Evolutionary conservation across 2,113 vertebrate genomes (phyloP), one percentile per base, ranked within the genome.

Genomic region (Eulemur macaco): DNA sequence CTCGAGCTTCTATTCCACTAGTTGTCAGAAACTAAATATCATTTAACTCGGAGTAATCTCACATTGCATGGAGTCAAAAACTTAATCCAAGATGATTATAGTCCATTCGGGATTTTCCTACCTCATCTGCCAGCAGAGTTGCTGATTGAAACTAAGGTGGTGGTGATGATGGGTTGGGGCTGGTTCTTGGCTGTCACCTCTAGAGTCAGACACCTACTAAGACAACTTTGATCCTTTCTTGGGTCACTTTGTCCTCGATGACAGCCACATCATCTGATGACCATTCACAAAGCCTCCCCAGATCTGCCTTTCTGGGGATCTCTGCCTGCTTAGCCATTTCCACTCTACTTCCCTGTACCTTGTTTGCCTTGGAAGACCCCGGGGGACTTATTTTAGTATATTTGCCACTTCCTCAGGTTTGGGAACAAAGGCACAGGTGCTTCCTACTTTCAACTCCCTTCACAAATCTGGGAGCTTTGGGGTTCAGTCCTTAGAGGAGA

Each of bases 371-470:
- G 6, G 71, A 80, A 45, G 25, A 13, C 25, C 60, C 71, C 69
- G 63, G 47, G 66, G 54, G 39, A 47, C n/a, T 90, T 83, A 34
- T 25, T 18, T 47, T 58, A 56, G 88, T 71, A 77, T 25, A 39
- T 56, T 74, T 95, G 52, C 9, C 9, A 42, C 23, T 52, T 96
- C 27, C 18, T 15, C 4, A 78, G 60, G 15, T 58, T 54, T 86
- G 39, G 64, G 47, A 60, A 89, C 20, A 89, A 52, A 84, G 37
- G 15, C 63, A 54, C 14, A 68, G 8, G 2, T 45, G 50, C 25
- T 71, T 77, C 87, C 56, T 91, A 54, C 50, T 95, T 95, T 95
- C 8, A 71, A 90, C 52, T 47, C 31, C 14, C 37, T 60, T 86
- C 71, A 52, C 15, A 92, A 52, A 83, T 56, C 64, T 76, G 39